Evolutionary conservation across 1,140 invertebrate genomes (phyloP).

Genomic region (Himalopsyche phryganea): DNA sequence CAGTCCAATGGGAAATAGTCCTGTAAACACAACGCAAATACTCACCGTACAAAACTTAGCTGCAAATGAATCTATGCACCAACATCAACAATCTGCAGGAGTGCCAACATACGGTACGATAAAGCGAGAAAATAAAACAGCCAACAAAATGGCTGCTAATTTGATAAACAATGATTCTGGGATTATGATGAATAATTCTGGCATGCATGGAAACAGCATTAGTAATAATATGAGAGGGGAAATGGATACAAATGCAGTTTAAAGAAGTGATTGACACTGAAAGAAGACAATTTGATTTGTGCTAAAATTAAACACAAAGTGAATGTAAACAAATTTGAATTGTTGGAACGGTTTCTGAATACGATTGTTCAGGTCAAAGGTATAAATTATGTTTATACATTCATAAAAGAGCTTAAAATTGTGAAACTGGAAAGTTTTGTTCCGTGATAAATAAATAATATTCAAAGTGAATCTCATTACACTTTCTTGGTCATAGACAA

Average conservation of each 20-base stretch:
- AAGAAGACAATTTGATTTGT: no score
- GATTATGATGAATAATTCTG: constrained; percentile 29
- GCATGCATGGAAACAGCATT: constrained; percentile 12
- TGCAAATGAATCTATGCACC: constrained; percentile 26
- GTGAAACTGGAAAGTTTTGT: no score
- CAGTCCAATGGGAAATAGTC: constrained; percentile 44
- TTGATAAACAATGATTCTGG: constrained; percentile 25
- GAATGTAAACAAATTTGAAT: no score
- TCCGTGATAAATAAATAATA: no score
- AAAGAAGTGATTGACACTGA: no score
- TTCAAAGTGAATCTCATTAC: no score
- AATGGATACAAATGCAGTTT: constrained; percentile 33
- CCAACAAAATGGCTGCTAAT: constrained; percentile 29
- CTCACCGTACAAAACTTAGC: constrained; percentile 49
- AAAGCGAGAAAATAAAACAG: constrained; percentile 50
- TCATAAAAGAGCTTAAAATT: no score
- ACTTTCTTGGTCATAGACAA: no score
- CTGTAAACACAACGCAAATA: constrained; percentile 48
- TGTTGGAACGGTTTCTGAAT: no score
- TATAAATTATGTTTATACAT: no score
- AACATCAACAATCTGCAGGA: constrained; percentile 36
- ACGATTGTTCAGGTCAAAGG: no score
- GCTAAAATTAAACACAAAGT: no score
- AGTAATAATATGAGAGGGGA: constrained; percentile 25
- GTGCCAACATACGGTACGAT: constrained; percentile 52